Base-by-base conservation (phyloP, 2,113 vertebrate genomes). In the Mobula hypostoma region DNA sequence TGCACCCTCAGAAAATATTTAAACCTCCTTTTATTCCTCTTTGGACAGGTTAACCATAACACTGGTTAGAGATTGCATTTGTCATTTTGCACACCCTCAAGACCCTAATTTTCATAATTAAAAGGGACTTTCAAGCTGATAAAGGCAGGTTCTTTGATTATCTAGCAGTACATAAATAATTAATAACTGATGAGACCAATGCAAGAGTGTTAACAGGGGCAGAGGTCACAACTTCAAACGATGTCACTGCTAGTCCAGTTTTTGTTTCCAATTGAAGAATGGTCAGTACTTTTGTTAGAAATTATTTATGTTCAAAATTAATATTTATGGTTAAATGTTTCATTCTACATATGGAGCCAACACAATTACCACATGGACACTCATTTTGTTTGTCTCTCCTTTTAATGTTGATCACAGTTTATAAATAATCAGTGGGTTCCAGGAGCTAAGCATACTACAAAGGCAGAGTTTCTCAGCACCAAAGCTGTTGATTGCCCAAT, bases 401-500 rank as follows among this genome's bases (percentile, higher is more conserved):
- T 24, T 48, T 76, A 76, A 74, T 93, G 36, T 93, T 32, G 24
- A 56, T 21, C 72, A 0, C 94, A 97, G 97, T 95, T 95, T 94
- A 94, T 96, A 68, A 95, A 97, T 11, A 96, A 96, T 0, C 76
- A 95, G 91, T 98, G 97, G 98, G 94, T 96, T 93, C 94, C 96
- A 1, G 95, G 95, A 88, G 97, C 97, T 87, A 95, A 96, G 58
- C 96, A 97, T 95, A 95, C 94, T 32, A 97, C 97, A 5, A 97
- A 95, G 95, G 98, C 97, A 91, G 95, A 95, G n/a, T 98, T 98
- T 96, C 96, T 98, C 66, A 98, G 96, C 95, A 97, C 97, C 91
- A 96, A 95, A 94, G 96, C 95, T 14, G 94, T 97, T 32, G 97
- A 97, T 95, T 98, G 97, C 66, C 95, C 95, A 5, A 95, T 97